Evolutionary conservation across 2,797 vertebrate genomes (phyloP).

Genomic region (Chrysocyon brachyurus): DNA sequence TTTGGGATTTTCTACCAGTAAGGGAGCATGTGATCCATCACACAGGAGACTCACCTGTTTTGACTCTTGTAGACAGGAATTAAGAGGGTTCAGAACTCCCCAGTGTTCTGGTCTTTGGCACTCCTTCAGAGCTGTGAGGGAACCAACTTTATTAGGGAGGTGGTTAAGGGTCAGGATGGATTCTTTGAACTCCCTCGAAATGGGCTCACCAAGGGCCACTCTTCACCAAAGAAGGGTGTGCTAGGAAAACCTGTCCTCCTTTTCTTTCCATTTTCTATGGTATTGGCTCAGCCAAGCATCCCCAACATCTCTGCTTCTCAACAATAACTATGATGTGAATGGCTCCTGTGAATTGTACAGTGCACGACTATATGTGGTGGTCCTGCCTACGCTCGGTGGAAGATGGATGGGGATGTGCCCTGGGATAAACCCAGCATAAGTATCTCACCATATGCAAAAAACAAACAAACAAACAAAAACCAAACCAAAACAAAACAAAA

Average conservation of each 20-base stretch:
- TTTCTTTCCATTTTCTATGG: background rate
- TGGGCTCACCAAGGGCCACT: background rate
- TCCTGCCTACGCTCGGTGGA: background rate
- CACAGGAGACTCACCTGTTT: background rate
- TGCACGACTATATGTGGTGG: background rate
- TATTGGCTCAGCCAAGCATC: background rate
- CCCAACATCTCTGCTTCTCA: background rate
- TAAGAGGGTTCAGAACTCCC: background rate
- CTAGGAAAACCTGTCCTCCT: background rate
- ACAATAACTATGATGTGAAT: background rate
- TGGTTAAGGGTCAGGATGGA: background rate
- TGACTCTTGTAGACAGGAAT: background rate
- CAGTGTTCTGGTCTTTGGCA: background rate
- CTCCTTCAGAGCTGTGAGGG: background rate
- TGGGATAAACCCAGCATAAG: background rate
- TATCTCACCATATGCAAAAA: background rate
- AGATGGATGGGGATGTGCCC: background rate
- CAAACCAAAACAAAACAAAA: too few species aligned
- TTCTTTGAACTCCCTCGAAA: background rate
- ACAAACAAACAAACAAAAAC: background rate
- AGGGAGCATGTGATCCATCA: background rate
- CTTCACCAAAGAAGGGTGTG: background rate
- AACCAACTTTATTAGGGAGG: background rate
- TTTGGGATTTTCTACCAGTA: background rate
- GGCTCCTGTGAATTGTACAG: background rate